Percentiles rank a stretch among this genome's conserved stretches.
Evolutionary conservation across 2,797 vertebrate genomes (phyloP).

Genomic region (Remorina albescens): DNA sequence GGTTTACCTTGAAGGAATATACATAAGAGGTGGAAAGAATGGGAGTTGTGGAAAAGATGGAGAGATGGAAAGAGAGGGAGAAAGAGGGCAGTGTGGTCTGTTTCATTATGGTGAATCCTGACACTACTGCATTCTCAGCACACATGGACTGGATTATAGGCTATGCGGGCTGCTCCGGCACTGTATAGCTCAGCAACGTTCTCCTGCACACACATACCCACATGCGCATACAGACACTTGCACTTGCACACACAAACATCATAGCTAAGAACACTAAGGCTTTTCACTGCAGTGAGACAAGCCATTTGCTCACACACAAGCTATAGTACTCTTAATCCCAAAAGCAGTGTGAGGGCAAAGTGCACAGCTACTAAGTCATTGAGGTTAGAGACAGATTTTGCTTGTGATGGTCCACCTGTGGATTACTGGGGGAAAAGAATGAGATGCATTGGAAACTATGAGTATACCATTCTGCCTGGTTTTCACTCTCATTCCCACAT

Average conservation of each 20-base stretch:
- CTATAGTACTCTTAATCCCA: conserved; percentile 69
- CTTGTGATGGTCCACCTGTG: conserved; percentile 83
- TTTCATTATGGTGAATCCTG: conserved; percentile 85
- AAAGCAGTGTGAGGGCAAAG: conserved; percentile 65
- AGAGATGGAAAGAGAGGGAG: conserved; percentile 75
- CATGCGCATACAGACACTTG: conserved; percentile 36
- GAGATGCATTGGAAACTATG: conserved; percentile 80
- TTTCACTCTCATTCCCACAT: conserved; percentile 51
- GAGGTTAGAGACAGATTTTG: conserved; percentile 73
- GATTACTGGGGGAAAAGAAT: conserved; percentile 75
- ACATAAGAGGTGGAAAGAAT: conserved; percentile 68
- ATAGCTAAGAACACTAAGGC: conserved; percentile 51
- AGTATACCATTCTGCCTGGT: conserved; percentile 50
- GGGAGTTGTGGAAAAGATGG: conserved; percentile 70
- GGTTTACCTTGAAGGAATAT: conserved; percentile 69
- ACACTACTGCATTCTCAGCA: conserved; percentile 84
- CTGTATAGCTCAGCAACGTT: conserved; percentile 73
- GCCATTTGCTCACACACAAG: conserved; percentile 64
- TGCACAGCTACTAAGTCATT: conserved; percentile 71
- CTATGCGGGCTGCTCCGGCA: conserved; percentile 76
- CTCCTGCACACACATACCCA: conserved; percentile 32
- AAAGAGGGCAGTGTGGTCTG: conserved; percentile 81
- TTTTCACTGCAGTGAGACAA: conserved; percentile 59
- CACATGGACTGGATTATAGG: conserved; percentile 85
- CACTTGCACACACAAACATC: conserved; percentile 54